Conservation (phyloP, 1,140 invertebrate species). For the Drosophila pruinosa region DNA sequence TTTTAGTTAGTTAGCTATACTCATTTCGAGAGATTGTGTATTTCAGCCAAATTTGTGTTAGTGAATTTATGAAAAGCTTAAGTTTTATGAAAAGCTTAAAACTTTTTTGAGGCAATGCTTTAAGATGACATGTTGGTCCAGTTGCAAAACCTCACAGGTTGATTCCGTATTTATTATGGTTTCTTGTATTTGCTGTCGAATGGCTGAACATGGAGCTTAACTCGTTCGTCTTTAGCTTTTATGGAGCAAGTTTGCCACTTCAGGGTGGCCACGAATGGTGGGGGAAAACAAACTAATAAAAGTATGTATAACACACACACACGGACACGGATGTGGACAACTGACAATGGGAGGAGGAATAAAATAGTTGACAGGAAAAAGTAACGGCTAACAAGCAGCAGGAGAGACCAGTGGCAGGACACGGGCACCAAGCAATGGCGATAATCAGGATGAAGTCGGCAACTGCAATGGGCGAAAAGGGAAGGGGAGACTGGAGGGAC, state of each 20-base stretch:
- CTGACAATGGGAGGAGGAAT: background rate
- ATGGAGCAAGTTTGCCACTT: slow-evolving; percentile 45
- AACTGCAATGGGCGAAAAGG: background rate
- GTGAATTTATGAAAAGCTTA: slow-evolving; percentile 45
- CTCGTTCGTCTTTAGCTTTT: slow-evolving; percentile 53
- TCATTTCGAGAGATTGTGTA: background rate
- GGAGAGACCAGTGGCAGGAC: background rate
- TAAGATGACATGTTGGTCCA: slow-evolving; percentile 46
- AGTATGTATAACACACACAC: slow-evolving; percentile 58
- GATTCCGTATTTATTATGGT: slow-evolving; percentile 51
- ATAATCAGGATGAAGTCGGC: background rate
- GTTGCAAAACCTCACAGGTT: slow-evolving; percentile 37
- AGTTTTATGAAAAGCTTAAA: slow-evolving; percentile 51
- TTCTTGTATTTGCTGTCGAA: slow-evolving; percentile 34
- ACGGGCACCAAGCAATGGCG: background rate
- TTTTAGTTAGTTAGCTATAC: background rate
- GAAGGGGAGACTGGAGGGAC: background rate
- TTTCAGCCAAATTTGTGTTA: background rate
- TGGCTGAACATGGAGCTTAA: slow-evolving; percentile 24
- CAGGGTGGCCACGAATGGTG: slow-evolving; percentile 32
- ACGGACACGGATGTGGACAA: slow-evolving; percentile 25
- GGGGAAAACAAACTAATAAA: slow-evolving; percentile 72
- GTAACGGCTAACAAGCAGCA: slow-evolving; percentile 26
- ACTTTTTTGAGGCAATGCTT: slow-evolving; percentile 55
- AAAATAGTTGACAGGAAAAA: slow-evolving; percentile 31